Evolutionary conservation across 1,140 invertebrate species (phyloP).

Genomic region (Tetraneura akinire): DNA sequence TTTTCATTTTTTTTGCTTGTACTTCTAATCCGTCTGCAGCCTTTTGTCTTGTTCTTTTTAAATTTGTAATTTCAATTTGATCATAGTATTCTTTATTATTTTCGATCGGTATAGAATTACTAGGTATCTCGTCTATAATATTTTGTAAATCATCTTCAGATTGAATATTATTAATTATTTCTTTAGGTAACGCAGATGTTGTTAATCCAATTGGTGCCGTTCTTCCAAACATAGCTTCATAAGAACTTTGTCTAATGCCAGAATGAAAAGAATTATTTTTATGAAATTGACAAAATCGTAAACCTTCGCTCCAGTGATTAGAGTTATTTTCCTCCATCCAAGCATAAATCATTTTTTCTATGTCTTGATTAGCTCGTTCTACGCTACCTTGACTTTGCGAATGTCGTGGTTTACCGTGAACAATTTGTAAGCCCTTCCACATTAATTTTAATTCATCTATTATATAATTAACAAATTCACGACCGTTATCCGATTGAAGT

Average conservation of each 20-base stretch:
- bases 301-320: background rate
- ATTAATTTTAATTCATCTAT: slow-evolving; percentile 58
- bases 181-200: too few relatives aligned
- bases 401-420: too few relatives aligned
- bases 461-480: slow-evolving; percentile 58
- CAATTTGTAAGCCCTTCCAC: slow-evolving; percentile 55
- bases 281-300: background rate
- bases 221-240: background rate
- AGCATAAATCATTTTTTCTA: slow-evolving; percentile 58
- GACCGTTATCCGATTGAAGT: slow-evolving; percentile 59
- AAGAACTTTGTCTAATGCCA: background rate
- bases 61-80: too few relatives aligned
- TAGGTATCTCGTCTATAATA: too few relatives aligned
- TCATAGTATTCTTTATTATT: too few relatives aligned
- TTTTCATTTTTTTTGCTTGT: too few relatives aligned
- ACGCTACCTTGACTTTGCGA: slow-evolving; percentile 58
- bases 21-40: too few relatives aligned
- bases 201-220: background rate
- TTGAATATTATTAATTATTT: too few relatives aligned
- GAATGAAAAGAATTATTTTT: background rate
- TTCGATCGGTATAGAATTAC: too few relatives aligned
- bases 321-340: slow-evolving; percentile 52
- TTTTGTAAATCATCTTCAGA: too few relatives aligned
- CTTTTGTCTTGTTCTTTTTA: too few relatives aligned
- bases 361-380: slow-evolving; percentile 59